phyloP scores from a whole-genome alignment of 2,113 vertebrate genomes.

The Nycticryphes semicollaris region DNA sequence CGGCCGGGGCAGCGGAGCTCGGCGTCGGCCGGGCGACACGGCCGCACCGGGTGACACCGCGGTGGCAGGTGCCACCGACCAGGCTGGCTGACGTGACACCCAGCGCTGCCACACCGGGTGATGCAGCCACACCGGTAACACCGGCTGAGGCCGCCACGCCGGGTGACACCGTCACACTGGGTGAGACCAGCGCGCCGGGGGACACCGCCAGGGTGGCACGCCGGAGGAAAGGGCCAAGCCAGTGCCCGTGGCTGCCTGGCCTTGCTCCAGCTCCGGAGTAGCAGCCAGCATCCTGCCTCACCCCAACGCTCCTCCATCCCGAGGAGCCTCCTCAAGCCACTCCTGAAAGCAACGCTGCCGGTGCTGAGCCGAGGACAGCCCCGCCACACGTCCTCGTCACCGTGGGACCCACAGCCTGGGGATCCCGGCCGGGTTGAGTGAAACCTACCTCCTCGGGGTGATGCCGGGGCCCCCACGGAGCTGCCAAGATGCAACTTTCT shows the following conservation, averaged over 20 bases:
- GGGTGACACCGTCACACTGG: background rate
- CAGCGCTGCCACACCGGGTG: background rate
- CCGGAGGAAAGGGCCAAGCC: background rate
- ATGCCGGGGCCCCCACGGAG: background rate
- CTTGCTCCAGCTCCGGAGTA: background rate
- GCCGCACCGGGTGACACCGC: background rate
- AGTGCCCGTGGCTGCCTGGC: background rate
- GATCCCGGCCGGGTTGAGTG: background rate
- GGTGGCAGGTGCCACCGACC: background rate
- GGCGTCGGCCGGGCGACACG: background rate
- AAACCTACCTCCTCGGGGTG: background rate
- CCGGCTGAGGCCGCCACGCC: background rate
- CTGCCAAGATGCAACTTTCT: constrained; percentile 20
- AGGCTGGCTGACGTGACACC: background rate
- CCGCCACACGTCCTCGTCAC: background rate
- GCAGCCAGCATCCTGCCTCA: background rate
- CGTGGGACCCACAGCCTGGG: background rate
- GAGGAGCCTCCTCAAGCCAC: background rate
- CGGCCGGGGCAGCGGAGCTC: background rate
- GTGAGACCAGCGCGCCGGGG: background rate
- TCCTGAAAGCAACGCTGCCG: background rate
- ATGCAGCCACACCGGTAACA: background rate
- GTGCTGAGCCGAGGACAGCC: background rate
- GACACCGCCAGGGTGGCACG: background rate
- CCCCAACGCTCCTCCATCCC: background rate